Percentiles rank a stretch among this genome's conserved stretches.
These are phyloP conservation scores for Latrodectus elegans DNA, from an alignment of 2,888 invertebrate species.

Conservation along the genomic window DNA sequence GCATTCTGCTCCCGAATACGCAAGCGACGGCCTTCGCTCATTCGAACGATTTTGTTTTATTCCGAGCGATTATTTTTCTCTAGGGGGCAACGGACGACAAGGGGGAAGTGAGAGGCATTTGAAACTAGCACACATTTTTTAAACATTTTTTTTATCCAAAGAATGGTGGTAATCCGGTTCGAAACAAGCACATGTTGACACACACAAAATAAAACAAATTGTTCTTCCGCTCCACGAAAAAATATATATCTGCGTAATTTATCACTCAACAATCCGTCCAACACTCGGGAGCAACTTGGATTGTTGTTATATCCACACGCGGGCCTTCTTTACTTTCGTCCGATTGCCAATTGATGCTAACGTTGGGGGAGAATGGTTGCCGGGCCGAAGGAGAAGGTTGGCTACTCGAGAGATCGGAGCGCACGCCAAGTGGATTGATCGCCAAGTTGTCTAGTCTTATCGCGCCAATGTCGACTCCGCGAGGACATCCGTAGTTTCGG, in stretches of 20 bases:
- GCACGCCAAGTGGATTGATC: too few relatives aligned
- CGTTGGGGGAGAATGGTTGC: slow-evolving; percentile 56
- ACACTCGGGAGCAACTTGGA: slow-evolving; percentile 8
- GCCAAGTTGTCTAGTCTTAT: background rate
- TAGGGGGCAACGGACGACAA: background rate
- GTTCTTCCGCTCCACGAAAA: background rate
- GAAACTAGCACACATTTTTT: background rate
- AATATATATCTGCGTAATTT: slow-evolving; percentile 2
- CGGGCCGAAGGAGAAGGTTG: slow-evolving; percentile 19
- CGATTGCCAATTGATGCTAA: slow-evolving; percentile 47
- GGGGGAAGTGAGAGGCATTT: background rate
- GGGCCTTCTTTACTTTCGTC: slow-evolving; percentile 59
- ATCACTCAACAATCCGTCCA: background rate
- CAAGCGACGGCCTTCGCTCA: slow-evolving; percentile 13
- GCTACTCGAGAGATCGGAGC: background rate
- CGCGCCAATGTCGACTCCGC: background rate
- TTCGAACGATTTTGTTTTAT: background rate
- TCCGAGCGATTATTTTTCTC: background rate
- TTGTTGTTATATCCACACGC: slow-evolving; percentile 35
- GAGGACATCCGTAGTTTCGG: background rate
- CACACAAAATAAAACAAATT: background rate
- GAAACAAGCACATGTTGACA: background rate
- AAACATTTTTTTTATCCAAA: slow-evolving; percentile 1
- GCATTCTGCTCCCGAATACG: slow-evolving; percentile 26
- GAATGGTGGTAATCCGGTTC: background rate